Evolutionary conservation across 2,113 vertebrate species (phyloP).

Genomic region (Albula glossodonta): DNA sequence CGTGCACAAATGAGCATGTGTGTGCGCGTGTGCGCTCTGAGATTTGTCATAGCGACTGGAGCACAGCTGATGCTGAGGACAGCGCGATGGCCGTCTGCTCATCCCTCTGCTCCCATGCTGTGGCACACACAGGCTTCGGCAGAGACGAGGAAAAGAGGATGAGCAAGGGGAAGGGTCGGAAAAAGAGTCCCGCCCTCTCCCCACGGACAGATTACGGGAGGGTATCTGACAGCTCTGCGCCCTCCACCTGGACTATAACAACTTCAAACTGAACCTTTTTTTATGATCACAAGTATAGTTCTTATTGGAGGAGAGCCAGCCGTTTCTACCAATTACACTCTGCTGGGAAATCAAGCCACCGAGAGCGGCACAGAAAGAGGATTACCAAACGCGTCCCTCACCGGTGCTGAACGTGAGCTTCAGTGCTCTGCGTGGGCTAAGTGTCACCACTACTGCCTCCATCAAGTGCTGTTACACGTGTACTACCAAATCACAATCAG

Average conservation of each 20-base stretch:
- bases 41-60: neutral
- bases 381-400: neutral
- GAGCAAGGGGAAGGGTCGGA: neutral
- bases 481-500: neutral
- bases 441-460: neutral
- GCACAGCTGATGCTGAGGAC: neutral
- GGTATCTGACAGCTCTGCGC: slow-evolving; percentile 12
- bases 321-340: slow-evolving; percentile 13
- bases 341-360: slow-evolving; percentile 6
- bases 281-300: neutral
- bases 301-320: slow-evolving; percentile 9
- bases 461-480: neutral
- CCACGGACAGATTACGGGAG: slow-evolving; percentile 12
- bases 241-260: slow-evolving; percentile 4
- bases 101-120: neutral
- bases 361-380: neutral
- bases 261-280: slow-evolving; percentile 16
- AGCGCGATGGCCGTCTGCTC: neutral
- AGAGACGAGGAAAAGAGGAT: neutral
- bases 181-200: neutral
- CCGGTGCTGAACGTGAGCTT: neutral
- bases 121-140: neutral
- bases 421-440: neutral
- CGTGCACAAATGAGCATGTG: neutral
- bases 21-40: neutral